phyloP scores from a whole-genome alignment of 2,113 vertebrate species.

The Pteropus alecto region DNA sequence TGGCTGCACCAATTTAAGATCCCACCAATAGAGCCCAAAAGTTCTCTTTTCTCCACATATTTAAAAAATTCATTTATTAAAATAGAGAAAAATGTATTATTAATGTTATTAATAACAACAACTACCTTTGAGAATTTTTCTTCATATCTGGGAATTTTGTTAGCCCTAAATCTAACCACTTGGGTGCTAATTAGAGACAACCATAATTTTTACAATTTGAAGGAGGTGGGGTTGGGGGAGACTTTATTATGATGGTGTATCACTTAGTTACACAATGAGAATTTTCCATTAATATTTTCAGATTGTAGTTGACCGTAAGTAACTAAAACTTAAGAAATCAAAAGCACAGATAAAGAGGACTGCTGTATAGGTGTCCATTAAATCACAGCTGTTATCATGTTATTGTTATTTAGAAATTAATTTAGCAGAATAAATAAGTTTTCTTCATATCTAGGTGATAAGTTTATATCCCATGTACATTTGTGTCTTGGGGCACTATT shows the following conservation, averaged over 20 bases:
- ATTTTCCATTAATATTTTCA: neutral
- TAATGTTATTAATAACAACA: constrained; percentile 62
- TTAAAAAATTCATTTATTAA: constrained; percentile 53
- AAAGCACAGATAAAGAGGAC: neutral
- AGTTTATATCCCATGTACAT: neutral
- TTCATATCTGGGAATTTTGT: neutral
- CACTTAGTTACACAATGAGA: neutral
- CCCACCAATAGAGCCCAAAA: too few relatives aligned
- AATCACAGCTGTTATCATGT: neutral
- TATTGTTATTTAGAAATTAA: constrained; percentile 8
- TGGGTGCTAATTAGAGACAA: neutral
- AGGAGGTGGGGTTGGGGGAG: too few relatives aligned
- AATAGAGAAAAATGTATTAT: constrained; percentile 67
- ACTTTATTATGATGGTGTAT: neutral
- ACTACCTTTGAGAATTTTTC: neutral
- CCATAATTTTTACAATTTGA: neutral
- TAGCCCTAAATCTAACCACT: neutral
- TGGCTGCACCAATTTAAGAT: too few relatives aligned
- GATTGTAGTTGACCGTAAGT: neutral
- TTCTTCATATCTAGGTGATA: neutral
- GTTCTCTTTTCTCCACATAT: neutral
- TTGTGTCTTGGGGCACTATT: neutral
- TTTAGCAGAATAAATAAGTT: neutral
- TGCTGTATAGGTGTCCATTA: neutral
- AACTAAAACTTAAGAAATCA: neutral